A percentile compares a stretch with the other conserved stretches of the same genome.
These are phyloP conservation scores for Mandrillus leucophaeus DNA, from an alignment of 2,113 vertebrate species.

Conservation along the genomic window DNA sequence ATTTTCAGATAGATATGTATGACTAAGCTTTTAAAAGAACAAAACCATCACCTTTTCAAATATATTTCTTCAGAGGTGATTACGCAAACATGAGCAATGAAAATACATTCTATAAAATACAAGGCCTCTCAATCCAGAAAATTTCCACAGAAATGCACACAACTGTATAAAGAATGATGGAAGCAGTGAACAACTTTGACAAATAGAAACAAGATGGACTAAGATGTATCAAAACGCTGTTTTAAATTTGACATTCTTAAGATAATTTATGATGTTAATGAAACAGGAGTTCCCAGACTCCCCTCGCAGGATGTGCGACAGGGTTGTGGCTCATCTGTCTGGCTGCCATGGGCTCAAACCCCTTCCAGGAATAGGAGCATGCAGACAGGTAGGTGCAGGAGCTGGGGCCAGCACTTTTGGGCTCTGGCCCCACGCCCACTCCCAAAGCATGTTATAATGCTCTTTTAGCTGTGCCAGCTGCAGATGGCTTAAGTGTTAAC, in stretches of 20 bases:
- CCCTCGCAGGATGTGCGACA: too few species aligned
- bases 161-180: background rate
- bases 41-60: background rate
- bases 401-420: too few species aligned
- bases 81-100: conserved; percentile 11
- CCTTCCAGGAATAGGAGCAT: too few species aligned
- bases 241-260: conserved; percentile 6
- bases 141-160: background rate
- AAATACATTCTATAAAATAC: background rate
- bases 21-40: background rate
- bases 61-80: background rate
- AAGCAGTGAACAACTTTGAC: background rate
- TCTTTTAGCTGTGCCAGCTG: too few species aligned
- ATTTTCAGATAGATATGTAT: background rate
- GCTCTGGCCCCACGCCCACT: too few species aligned
- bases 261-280: background rate
- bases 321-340: too few species aligned
- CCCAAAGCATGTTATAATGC: too few species aligned
- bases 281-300: too few species aligned
- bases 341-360: too few species aligned
- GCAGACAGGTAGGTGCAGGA: too few species aligned
- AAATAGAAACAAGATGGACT: background rate
- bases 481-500: too few species aligned
- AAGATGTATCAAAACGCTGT: background rate
- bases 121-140: background rate